Conservation (phyloP, 1,140 invertebrate genomes). For the Bombus sibiricus region DNA sequence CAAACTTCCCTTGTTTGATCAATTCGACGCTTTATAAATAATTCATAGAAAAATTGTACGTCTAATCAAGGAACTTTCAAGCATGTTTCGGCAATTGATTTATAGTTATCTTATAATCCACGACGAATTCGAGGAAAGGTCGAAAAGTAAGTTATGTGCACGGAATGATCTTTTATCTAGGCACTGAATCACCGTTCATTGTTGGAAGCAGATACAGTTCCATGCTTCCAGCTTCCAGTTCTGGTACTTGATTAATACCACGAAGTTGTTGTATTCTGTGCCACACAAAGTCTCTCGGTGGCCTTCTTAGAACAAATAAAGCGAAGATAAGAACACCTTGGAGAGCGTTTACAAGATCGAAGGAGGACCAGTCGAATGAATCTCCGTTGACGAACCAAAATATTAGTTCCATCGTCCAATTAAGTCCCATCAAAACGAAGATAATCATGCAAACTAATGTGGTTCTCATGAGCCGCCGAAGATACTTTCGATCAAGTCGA, state of each 20-base stretch:
- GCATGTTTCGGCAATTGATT: conserved; percentile 4
- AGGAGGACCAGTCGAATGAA: conserved; percentile 81
- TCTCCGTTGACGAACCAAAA: conserved; percentile 81
- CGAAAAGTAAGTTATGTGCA: not conserved
- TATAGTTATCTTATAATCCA: not conserved
- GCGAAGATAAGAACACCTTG: conserved; percentile 83
- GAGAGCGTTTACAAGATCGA: conserved; percentile 83
- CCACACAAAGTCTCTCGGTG: conserved; percentile 78
- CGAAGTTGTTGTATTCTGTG: conserved; percentile 74
- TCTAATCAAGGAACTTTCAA: conserved; percentile 33
- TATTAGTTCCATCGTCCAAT: conserved; percentile 83
- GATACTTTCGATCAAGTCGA: conserved; percentile 71
- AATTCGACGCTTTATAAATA: not conserved
- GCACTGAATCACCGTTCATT: conserved; percentile 60
- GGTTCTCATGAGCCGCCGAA: conserved; percentile 73
- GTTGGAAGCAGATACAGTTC: conserved; percentile 72
- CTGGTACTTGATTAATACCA: conserved; percentile 52
- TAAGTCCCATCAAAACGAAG: conserved; percentile 84
- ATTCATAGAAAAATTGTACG: not conserved
- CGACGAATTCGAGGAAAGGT: not conserved
- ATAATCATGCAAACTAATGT: conserved; percentile 81
- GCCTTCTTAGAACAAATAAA: conserved; percentile 82
- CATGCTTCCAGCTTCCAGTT: conserved; percentile 72
- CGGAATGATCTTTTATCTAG: conserved; percentile 36
- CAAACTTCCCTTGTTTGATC: not conserved